Evolutionary conservation across 2,113 vertebrate species (phyloP).

Genomic region (Cyanoramphus novaezelandiae): DNA sequence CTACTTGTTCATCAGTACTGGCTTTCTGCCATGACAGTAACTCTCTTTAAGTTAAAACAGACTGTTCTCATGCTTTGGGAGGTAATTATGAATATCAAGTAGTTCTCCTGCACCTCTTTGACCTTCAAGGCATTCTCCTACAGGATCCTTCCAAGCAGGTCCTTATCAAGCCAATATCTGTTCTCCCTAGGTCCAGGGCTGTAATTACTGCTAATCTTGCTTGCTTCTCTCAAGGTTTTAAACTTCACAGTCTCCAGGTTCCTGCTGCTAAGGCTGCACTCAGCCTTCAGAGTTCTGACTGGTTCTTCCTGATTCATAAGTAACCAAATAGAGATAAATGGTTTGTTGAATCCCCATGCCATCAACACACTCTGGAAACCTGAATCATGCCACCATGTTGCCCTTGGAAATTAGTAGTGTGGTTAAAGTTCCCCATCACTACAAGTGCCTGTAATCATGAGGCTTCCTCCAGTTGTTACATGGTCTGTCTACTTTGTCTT

Average conservation of each 20-base stretch:
- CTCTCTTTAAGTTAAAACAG: neutral
- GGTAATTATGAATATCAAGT: neutral
- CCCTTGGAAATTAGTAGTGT: neutral
- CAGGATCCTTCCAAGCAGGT: neutral
- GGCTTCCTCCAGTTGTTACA: neutral
- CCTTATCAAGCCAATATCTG: neutral
- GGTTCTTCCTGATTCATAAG: neutral
- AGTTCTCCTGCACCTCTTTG: neutral
- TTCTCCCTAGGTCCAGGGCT: neutral
- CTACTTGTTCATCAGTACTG: neutral
- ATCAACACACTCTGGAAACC: neutral
- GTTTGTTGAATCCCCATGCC: accelerated
- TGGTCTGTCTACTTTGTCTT: neutral
- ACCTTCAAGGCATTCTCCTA: neutral
- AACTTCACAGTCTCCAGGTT: neutral
- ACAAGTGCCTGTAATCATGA: neutral
- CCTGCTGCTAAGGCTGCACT: neutral
- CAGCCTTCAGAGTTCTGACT: neutral
- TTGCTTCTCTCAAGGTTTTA: neutral
- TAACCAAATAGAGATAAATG: neutral
- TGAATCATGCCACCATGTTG: neutral
- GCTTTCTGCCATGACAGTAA: neutral
- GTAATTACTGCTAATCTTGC: neutral
- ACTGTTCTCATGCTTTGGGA: accelerated
- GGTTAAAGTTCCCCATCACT: neutral